phyloP scores from a whole-genome alignment of 1,140 invertebrate species.

The Drosophila truncata region DNA sequence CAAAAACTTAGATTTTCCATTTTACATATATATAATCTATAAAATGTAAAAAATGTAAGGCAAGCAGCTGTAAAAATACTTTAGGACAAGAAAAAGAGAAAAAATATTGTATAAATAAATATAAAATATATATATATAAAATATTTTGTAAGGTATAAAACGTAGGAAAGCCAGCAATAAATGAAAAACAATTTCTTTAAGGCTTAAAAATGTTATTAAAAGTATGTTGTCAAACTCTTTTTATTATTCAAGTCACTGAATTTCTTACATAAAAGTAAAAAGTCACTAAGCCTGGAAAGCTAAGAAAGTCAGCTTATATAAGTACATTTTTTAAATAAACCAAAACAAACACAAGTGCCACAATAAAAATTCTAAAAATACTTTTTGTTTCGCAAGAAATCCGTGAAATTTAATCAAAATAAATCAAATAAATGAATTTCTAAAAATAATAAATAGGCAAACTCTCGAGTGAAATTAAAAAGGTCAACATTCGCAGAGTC shows the following conservation, averaged over 20 bases:
- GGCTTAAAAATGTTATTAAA: neutral
- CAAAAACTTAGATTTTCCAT: neutral
- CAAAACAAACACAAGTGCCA: neutral
- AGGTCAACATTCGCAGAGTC: conserved; percentile 15
- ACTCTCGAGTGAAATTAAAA: neutral
- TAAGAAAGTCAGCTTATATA: neutral
- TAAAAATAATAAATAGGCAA: neutral
- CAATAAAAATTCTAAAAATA: neutral
- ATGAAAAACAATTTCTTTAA: too few relatives aligned
- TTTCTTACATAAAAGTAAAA: neutral
- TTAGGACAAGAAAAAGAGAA: neutral
- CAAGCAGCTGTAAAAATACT: too few relatives aligned
- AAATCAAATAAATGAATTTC: neutral
- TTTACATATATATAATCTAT: neutral
- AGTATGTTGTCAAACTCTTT: neutral
- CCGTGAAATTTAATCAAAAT: neutral
- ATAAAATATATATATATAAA: neutral
- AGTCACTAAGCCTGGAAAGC: neutral
- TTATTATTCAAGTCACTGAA: neutral
- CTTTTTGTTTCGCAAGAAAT: neutral
- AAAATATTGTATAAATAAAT: neutral
- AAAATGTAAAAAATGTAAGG: neutral
- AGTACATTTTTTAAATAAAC: neutral
- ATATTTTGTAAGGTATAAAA: neutral
- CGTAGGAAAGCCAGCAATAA: too few relatives aligned